Evolutionary conservation across 2,888 invertebrate species (phyloP), one percentile per base, ranked within the genome.

Genomic region (Mythimna lalbum): DNA sequence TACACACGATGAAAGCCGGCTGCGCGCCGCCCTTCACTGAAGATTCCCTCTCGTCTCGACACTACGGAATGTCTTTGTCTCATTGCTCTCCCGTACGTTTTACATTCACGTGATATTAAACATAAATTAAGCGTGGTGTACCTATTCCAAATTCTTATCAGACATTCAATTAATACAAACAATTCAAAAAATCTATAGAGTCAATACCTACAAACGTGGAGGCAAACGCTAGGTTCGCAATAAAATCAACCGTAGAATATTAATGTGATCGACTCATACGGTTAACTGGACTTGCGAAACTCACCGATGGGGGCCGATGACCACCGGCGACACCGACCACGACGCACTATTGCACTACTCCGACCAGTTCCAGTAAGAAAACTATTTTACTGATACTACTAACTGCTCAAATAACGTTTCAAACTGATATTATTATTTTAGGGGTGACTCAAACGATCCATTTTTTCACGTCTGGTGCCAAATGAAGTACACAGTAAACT

Each of bases 251-350:
- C 84, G 90, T 88, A 90, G 95, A 95, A 95, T 95, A 95, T 94
- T 95, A 95, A 95, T 95, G 93, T 90, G 93, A 89, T 88, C 90
- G 91, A 91, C 90, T 93, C 93, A 92, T 90, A 92, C 93, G 91
- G 93, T 89, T 95, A 95, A 94, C 95, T 93, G 95, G 94, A 95
- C 94, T 95, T 93, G 94, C 95, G 92, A 94, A 95, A 94, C 95
- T 93, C 87, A 94, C 93, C 94, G 91, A 88, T 88, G 88, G 93
- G 85, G 95, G 95, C 93, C 95, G 95, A 93, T 95, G 95, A 96
- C 95, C 95, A 95, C 87, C 71, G 86, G 87, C 89, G 90, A 90
- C 92, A 89, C 89, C 86, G 87, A 76, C 87, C 81, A 80, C 86
- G 80, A 85, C 88, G 84, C 84, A 85, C 88, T 84, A 81, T 70